Percentiles rank a stretch among this genome's conserved stretches.
Evolutionary conservation across 2,113 vertebrate species (phyloP).

Genomic region (Dryoscopus gambensis): DNA sequence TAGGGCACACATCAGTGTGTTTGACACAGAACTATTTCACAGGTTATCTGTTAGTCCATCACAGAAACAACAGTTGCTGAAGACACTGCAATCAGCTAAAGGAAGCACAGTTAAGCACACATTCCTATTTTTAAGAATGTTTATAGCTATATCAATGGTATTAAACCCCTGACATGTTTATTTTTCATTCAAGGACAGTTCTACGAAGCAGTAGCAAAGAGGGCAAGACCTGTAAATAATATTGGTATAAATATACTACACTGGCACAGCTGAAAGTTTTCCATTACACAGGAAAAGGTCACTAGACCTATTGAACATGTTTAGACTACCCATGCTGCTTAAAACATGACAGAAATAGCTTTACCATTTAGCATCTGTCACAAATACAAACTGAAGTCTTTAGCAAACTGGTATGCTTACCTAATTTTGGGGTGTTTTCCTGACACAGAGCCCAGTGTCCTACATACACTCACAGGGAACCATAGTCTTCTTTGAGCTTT

Average conservation of each 20-base stretch:
- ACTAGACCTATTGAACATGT: constrained; percentile 58
- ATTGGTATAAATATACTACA: constrained; percentile 62
- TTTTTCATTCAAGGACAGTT: constrained; percentile 45
- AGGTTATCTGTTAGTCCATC: neutral
- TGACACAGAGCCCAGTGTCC: neutral
- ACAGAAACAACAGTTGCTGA: neutral
- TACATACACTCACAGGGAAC: neutral
- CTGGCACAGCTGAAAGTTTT: constrained; percentile 56
- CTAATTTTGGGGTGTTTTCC: constrained; percentile 23
- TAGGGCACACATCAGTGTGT: neutral
- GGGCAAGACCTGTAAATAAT: constrained; percentile 65
- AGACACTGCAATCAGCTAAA: neutral
- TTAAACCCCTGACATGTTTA: neutral
- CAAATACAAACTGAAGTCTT: constrained; percentile 3
- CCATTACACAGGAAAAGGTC: constrained; percentile 67
- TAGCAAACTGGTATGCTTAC: neutral
- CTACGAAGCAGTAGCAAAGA: constrained; percentile 36
- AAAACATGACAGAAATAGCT: constrained; percentile 55
- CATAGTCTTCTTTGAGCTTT: neutral
- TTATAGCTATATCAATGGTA: constrained; percentile 18
- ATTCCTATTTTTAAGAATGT: neutral
- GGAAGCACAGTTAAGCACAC: neutral
- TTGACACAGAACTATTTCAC: neutral
- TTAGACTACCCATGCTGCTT: constrained; percentile 62
- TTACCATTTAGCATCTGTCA: constrained; percentile 46